Evolutionary conservation across 2,113 vertebrate species (phyloP), one percentile per base, ranked within the genome.

Genomic region (Cromileptes altivelis): DNA sequence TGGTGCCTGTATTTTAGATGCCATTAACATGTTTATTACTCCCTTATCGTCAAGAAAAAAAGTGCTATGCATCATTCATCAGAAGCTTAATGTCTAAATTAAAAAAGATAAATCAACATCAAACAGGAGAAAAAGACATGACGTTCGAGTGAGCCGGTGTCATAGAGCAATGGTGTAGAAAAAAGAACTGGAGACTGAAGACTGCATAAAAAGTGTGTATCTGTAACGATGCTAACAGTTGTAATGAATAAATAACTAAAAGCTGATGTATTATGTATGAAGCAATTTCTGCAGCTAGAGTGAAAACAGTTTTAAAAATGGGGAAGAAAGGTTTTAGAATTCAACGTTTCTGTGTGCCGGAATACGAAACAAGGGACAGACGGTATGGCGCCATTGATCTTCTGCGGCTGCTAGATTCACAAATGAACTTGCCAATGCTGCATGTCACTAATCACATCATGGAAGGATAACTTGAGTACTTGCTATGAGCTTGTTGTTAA

Each of bases 201-300:
- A 75, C 69, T 85, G 80, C 80, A 89, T 89, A 77, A 85, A 90
- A 90, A 88, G 71, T 90, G 72, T 79, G 87, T 75, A 85, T 91
- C 75, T 88, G 82, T 89, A 81, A 94, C 50, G 70, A 91, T 79
- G 70, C 88, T 88, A 91, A 92, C 88, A 84, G 71, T 85, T 75
- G 86, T 91, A 89, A 93, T 92, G 85, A 94, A 93, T 95, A 94
- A 93, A 92, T 92, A 93, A 93, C 90, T 81, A 80, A 88, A 90
- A 75, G 70, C 67, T 72, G 37, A 93, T 94, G 87, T 81, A 89
- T 94, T 90, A 93, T 93, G 89, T 84, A 92, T 93, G 82, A 89
- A 84, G 88, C 78, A 81, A 89, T 92, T 91, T 88, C 68, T 91
- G 85, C 81, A 89, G 81, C 82, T 78, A 75, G 78, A 78, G 78